A percentile compares a stretch with the other conserved stretches of the same genome.
Conservation (phyloP, 2,113 vertebrate genomes). For the Oreochromis niloticus region DNA sequence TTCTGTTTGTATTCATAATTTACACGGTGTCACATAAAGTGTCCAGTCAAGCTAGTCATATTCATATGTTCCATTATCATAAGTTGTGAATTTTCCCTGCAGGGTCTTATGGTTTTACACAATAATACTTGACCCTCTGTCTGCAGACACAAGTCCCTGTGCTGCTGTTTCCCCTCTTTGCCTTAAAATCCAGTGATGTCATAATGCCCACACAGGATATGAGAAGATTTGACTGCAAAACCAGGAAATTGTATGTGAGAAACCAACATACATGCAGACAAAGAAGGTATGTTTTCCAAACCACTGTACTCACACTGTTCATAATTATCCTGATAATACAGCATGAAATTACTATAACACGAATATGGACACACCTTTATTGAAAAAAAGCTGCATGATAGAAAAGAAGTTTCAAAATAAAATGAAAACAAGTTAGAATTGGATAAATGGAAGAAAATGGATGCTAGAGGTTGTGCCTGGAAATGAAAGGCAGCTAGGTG, state of each 20-base stretch:
- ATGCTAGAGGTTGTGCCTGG: neutral
- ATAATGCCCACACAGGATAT: neutral
- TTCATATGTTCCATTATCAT: neutral
- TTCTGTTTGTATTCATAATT: neutral
- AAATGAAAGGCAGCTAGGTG: neutral
- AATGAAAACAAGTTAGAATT: neutral
- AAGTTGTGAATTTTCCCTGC: neutral
- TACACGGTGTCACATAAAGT: neutral
- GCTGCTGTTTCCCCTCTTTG: neutral
- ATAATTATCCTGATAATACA: neutral
- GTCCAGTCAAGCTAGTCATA: neutral
- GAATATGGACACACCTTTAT: neutral
- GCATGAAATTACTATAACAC: neutral
- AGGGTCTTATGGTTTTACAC: neutral
- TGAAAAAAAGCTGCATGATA: neutral
- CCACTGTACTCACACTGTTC: neutral
- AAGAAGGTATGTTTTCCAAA: neutral
- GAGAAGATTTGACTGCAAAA: neutral
- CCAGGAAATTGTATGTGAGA: neutral
- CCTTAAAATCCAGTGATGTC: neutral
- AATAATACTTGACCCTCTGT: neutral
- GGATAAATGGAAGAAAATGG: neutral
- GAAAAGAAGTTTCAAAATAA: neutral
- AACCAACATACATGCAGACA: neutral
- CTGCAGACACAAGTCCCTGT: neutral